Conservation (phyloP, 2,113 vertebrate species). For the Agelaius phoeniceus region DNA sequence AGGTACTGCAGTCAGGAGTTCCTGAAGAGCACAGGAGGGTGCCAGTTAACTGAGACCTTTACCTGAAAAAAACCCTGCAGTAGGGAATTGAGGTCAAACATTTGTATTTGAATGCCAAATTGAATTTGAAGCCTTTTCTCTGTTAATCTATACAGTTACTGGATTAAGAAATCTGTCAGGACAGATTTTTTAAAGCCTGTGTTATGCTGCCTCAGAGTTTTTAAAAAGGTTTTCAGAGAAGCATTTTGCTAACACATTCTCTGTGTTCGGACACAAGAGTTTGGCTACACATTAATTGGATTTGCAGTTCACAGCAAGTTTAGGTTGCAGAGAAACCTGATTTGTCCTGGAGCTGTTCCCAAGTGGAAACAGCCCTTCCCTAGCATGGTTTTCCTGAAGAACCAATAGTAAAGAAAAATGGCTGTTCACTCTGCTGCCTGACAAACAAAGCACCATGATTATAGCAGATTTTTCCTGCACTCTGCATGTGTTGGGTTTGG, state of each 20-base stretch:
- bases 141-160: not conserved
- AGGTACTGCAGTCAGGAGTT: not conserved
- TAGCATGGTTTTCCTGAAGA: not conserved
- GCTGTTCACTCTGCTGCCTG: not conserved
- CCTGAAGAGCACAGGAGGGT: constrained; percentile 1
- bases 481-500: not conserved
- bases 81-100: not conserved
- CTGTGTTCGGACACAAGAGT: not conserved
- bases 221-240: not conserved
- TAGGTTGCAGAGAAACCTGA: not conserved
- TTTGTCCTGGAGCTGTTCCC: not conserved
- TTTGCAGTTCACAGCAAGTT: constrained; percentile 3
- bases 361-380: not conserved
- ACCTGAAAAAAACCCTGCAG: not conserved
- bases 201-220: not conserved
- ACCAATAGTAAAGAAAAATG: not conserved
- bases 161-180: constrained; percentile 35
- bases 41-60: not conserved
- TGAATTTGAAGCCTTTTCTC: constrained; percentile 16
- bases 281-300: not conserved
- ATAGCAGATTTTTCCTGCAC: not conserved
- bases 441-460: not conserved
- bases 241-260: not conserved
- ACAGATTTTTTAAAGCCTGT: not conserved
- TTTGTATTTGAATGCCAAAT: not conserved